Base-by-base conservation (phyloP, 2,888 invertebrate species). In the Pterobdella sp. region DNA sequence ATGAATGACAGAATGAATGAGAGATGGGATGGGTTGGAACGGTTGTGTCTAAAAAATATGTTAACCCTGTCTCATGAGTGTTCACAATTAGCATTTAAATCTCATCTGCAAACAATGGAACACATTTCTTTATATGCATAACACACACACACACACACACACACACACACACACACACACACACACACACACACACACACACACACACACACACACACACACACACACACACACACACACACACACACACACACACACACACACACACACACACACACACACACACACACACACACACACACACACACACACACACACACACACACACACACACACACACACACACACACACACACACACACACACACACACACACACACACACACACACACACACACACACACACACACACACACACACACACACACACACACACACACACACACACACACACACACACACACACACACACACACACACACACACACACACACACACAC, bases 371-470 rank as follows among this genome's bases (percentile, higher is more conserved):
- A 7, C 65, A 65, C 26, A 65, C 35, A 3, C 35, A 65, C 35
- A 65, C 65, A 65, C 65, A 65, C 35, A 35, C 65, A 65, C 65
- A 65, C 65, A 65, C 35, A 65, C 65, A 65, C 4, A 65, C 35
- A 65, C 32, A 65, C 32, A 65, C 65, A 65, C 65, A 65, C 35
- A 35, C 63, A 63, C 31, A 63, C 63, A 63, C 63, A 63, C n/a
- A 49, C 52, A 49, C 52, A 49, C 52, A n/a, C n/a, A 49, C 52
- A 49, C 14, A 14, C n/a, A n/a, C 52, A 49, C n/a, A 49, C 52
- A 49, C n/a, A 63, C 63, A 63, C 10, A 29, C 63, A 63, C 26
- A 29, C 63, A 63, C 34, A 32, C 35, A 65, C 65, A 65, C 35
- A 35, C 35, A 65, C 65, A 34, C 32, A 65, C 32, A 32, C 32